Evolutionary conservation across 2,888 invertebrate genomes (phyloP).

Genomic region (Aphelenchoides bicaudatus): DNA sequence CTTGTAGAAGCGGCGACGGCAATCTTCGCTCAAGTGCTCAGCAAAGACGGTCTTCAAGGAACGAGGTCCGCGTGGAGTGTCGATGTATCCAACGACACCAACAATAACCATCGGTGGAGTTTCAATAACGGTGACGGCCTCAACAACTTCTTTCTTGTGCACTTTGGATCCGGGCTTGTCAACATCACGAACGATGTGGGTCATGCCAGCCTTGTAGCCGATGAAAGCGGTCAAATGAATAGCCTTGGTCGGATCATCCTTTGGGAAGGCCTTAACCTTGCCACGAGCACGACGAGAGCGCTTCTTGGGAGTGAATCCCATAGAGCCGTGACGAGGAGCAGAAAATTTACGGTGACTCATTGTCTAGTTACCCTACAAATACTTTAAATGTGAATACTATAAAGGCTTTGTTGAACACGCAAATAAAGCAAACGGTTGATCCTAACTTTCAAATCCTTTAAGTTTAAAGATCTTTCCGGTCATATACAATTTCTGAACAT

Average conservation of each 20-base stretch:
- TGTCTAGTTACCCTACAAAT: slow-evolving; percentile 23
- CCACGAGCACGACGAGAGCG: slow-evolving; percentile 91
- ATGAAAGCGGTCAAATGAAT: slow-evolving; percentile 89
- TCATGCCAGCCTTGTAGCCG: slow-evolving; percentile 99
- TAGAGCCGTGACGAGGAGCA: slow-evolving; percentile 97
- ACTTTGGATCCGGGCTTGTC: slow-evolving; percentile 73
- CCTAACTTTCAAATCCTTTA: neutral
- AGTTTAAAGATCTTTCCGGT: neutral
- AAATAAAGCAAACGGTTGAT: neutral
- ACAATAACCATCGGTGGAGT: slow-evolving; percentile 96
- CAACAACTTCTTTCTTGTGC: slow-evolving; percentile 99
- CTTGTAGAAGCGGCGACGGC: slow-evolving; percentile 97
- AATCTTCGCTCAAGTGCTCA: slow-evolving; percentile 96
- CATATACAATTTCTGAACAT: too few species aligned
- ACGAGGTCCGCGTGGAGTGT: slow-evolving; percentile 92
- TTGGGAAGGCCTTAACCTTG: slow-evolving; percentile 98
- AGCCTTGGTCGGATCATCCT: slow-evolving; percentile 90
- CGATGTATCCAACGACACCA: slow-evolving; percentile 92
- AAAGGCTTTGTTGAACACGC: neutral
- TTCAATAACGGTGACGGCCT: slow-evolving; percentile 95
- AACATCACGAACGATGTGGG: slow-evolving; percentile 92
- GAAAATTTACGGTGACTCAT: slow-evolving; percentile 98
- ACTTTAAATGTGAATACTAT: slow-evolving; percentile 16
- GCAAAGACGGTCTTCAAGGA: slow-evolving; percentile 95
- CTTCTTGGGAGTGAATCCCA: slow-evolving; percentile 98